Evolutionary conservation across 2,888 invertebrate genomes (phyloP).

Genomic region (Carabus problematicus): DNA sequence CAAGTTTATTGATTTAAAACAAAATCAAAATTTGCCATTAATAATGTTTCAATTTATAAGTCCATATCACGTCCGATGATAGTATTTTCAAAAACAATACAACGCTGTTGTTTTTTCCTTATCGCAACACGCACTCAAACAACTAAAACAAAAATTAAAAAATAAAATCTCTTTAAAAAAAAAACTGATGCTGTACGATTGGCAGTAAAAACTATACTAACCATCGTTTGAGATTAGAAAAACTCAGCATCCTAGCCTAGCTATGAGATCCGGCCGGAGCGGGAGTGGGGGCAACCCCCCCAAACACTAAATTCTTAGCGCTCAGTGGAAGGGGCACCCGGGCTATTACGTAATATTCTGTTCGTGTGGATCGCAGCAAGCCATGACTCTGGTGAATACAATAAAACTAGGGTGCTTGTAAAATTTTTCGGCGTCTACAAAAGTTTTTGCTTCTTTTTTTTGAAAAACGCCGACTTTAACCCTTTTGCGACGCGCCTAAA

Average conservation of each 20-base stretch:
- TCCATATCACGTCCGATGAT: conserved; percentile 7
- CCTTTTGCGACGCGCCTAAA: conserved; percentile 26
- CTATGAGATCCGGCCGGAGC: conserved; percentile 26
- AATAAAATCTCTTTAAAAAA: conserved; percentile 45
- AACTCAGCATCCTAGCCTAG: conserved; percentile 50
- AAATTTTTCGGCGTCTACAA: conserved; percentile 15
- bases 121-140: conserved; percentile 40
- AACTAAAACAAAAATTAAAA: conserved; percentile 46
- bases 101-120: conserved; percentile 7
- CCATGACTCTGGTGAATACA: conserved; percentile 21
- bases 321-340: conserved; percentile 49
- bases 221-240: conserved; percentile 57
- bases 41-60: neutral
- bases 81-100: neutral
- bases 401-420: conserved; percentile 31
- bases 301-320: conserved; percentile 42
- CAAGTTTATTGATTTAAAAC: neutral
- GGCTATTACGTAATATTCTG: conserved; percentile 38
- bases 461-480: conserved; percentile 31
- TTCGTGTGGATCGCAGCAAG: conserved; percentile 26
- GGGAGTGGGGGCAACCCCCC: conserved; percentile 43
- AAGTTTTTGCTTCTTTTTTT: conserved; percentile 19
- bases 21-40: neutral
- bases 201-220: conserved; percentile 59
- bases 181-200: conserved; percentile 54